Base-by-base conservation (phyloP, 2,113 vertebrate genomes). In the Amphilophus citrinellus region DNA sequence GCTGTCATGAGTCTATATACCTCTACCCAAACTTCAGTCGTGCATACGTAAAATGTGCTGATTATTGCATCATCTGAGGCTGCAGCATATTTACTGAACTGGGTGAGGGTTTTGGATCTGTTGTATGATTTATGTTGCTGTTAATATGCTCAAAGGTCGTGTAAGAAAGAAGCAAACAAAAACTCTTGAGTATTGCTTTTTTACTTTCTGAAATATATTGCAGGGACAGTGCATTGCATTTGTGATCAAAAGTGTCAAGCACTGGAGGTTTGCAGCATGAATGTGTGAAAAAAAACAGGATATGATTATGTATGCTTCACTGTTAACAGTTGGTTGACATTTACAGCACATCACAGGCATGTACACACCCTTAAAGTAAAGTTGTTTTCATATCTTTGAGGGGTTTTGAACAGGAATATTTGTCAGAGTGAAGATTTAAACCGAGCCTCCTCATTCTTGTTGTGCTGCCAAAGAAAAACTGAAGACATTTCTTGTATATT, bases 171-270 rank as follows among this genome's bases (percentile, higher is more conserved):
- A 44, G 11, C 42, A 44, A 44, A 39, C 39, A 44, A 14, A 44
- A 44, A 44, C 42, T 14, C 11, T 1, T 3, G 2, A 39, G 10
- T 42, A 2, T 24, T 66, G 37, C 11, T 66, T 66, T 66, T 35
- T 42, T 44, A 24, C n/a, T 42, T 1, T 56, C 53, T 56, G 53
- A 18, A n/a, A n/a, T 20, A 10, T 27, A 15, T 14, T 0, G 44
- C 0, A 27, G 44, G 47, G 63, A 6, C 5, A 0, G 24, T 22
- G 44, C 2, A 18, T 24, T 68, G 22, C 37, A 22, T 68, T 47
- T 68, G 39, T 68, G 39, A 47, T 47, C 4, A 1, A 44, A 24
- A 66, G n/a, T 44, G 9, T 4, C 2, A 10, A 5, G 37, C 37
- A 24, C 44, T 0, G 39, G 63, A 66, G 0, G 22, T 47, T 44